These are phyloP conservation scores for Neoscelio sp. DNA, from an alignment of 2,888 invertebrate species.

Conservation along the genomic window DNA sequence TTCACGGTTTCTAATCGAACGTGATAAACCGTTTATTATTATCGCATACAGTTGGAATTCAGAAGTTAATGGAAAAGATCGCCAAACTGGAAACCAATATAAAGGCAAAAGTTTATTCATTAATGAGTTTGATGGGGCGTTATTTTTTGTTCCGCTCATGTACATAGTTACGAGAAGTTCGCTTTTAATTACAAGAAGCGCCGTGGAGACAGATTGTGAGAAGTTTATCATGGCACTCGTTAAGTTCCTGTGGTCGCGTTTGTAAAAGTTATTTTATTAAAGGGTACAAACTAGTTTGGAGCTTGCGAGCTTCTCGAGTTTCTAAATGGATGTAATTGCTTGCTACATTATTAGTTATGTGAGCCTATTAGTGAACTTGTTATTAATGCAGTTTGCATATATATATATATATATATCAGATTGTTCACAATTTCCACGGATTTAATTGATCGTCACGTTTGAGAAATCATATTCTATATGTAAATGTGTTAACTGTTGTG, in stretches of 20 bases:
- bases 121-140: conserved; percentile 16
- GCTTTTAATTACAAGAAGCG: conserved; percentile 30
- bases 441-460: conserved; percentile 18
- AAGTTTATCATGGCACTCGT: conserved; percentile 48
- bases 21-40: too few relatives aligned
- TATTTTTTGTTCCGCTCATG: background rate
- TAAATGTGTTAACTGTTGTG: too few relatives aligned
- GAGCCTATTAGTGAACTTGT: conserved; percentile 36
- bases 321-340: conserved; percentile 37
- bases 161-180: conserved; percentile 26
- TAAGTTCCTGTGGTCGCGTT: conserved; percentile 35
- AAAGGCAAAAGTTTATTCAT: conserved; percentile 4
- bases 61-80: too few relatives aligned
- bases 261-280: conserved; percentile 47
- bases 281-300: background rate
- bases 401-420: conserved; percentile 39
- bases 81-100: too few relatives aligned
- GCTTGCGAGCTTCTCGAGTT: background rate
- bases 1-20: too few relatives aligned
- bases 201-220: conserved; percentile 21
- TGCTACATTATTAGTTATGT: conserved; percentile 36
- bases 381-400: conserved; percentile 35
- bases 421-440: conserved; percentile 27
- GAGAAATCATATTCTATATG: too few relatives aligned
- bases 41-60: too few relatives aligned